Base-by-base conservation (phyloP, 2,113 vertebrate genomes). In the Rhodinocichla rosea region DNA sequence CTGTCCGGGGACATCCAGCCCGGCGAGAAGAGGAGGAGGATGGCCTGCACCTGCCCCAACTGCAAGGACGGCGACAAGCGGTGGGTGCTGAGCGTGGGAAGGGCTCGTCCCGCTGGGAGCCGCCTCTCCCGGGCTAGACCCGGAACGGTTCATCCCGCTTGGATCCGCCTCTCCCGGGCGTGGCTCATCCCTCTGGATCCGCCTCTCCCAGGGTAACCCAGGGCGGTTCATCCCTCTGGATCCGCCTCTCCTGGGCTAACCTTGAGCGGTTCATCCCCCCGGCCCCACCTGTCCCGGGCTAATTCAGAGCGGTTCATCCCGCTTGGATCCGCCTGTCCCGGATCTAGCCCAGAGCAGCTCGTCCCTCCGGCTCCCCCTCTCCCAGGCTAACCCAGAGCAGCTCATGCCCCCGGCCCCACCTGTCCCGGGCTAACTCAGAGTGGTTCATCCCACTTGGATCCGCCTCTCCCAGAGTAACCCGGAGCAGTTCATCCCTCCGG, bases 41-140 rank as follows among this genome's bases (percentile, higher is more conserved):
- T 99, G 99, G 99, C 99, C 23, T 99, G 99, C 95, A 99, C 99
- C 42, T 99, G 99, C 73, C 99, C 99, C 94, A 99, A 99, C 98
- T 99, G 99, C 97, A 99, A 99, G 98, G 99, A 99, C 0, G 98
- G 98, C 21, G 99, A 99, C 69, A 99, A 99, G 89, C 98, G 99
- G 99, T 99, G 92, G 6, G 82, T 35, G 3, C 7, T 0, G 4
- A 0, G 0, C 0, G 2, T 1, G 53, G 65, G 64, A 3, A 8
- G 6, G 44, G 53, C 9, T 39, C 3, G 0, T 57, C 42, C 52
- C 2, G 3, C 27, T 4, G 1, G 62, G 47, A 7, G 10, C 40
- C 2, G 10, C 33, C 64, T 47, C 15, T 44, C 5, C 63, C 2
- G 9, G 11, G 13, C 3, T 53, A 49, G n/a, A 49, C 16, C 18